Evolutionary conservation across 2,113 vertebrate species (phyloP), one percentile per base, ranked within the genome.

Genomic region (Lathamus discolor): DNA sequence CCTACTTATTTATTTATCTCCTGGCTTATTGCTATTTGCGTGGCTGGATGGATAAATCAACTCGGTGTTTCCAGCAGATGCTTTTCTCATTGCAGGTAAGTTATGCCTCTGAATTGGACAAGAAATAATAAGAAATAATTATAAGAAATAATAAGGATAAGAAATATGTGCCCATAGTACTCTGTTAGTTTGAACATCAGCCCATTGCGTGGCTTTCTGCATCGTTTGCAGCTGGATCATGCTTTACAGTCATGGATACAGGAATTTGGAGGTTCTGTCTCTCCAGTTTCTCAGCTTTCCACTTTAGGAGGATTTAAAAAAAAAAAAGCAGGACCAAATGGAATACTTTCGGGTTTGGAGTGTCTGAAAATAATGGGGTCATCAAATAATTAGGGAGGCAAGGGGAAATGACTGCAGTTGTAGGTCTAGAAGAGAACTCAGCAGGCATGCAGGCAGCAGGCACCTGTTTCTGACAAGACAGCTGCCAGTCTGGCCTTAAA

Each of bases 381-480:
- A 46, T 49, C 24, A 66, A 23, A 17, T 33, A n/a, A 51, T 33
- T 11, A 27, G 59, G 78, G 64, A 64, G 39, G 44, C 31, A 17
- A 43, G 41, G 49, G 78, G 59, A 10, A 8, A 5, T 12, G 33
- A 3, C 33, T 28, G 64, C 1, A 2, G 10, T 0, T 37, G 27
- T 3, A 16, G 73, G 23, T 59, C 55, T 55, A 2, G 7, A 54
- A 33, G 43, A 14, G 55, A 13, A 22, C 43, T 54, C 0, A 1
- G 49, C 57, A 57, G 35, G 9, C 35, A 1, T 16, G 29, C 48
- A 20, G 54, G 61, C 28, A 35, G 72, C 67, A 6, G 0, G 0
- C 2, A 8, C 59, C 75, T 48, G 5, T 3, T 44, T 13, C 48
- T 72, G 77, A 28, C 62, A 23, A 23, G 73, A 13, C 31, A 18